phyloP scores from a whole-genome alignment of 2,888 invertebrate genomes.

The Ophraella communa region DNA sequence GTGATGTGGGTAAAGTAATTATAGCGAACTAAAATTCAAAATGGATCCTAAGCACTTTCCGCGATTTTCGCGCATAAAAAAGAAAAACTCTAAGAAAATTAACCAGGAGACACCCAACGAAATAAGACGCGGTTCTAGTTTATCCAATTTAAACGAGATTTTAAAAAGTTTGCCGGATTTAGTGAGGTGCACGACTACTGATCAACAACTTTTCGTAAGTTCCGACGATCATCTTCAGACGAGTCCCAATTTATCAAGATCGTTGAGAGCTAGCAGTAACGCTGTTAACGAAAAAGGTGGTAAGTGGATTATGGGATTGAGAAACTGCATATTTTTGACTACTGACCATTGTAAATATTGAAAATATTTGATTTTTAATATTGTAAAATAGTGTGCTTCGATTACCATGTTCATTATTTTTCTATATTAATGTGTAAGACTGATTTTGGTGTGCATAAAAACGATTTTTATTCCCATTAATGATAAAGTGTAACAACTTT shows the following conservation, averaged over 20 bases:
- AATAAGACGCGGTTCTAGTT: slow-evolving; percentile 74
- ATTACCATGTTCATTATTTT: too few species aligned
- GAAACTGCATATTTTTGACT: not conserved
- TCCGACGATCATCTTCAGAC: slow-evolving; percentile 61
- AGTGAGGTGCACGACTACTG: slow-evolving; percentile 61
- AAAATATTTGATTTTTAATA: too few species aligned
- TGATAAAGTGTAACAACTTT: too few species aligned
- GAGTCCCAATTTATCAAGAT: slow-evolving; percentile 63
- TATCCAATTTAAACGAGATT: slow-evolving; percentile 76
- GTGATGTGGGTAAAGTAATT: slow-evolving; percentile 17
- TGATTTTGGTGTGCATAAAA: too few species aligned
- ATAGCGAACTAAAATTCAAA: not conserved
- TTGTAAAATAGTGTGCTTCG: too few species aligned
- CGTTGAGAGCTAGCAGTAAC: slow-evolving; percentile 55
- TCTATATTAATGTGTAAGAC: too few species aligned
- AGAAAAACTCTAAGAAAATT: slow-evolving; percentile 45
- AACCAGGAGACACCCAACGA: slow-evolving; percentile 57
- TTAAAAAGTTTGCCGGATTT: slow-evolving; percentile 58
- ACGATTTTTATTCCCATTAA: too few species aligned
- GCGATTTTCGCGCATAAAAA: slow-evolving; percentile 49
- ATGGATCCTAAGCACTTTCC: slow-evolving; percentile 25
- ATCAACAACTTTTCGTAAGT: slow-evolving; percentile 58
- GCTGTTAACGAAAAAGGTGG: slow-evolving; percentile 49
- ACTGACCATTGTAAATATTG: not conserved
- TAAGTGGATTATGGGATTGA: not conserved